These are phyloP conservation scores for Brachylomia viminalis DNA, from an alignment of 2,888 invertebrate genomes.

Conservation along the genomic window DNA sequence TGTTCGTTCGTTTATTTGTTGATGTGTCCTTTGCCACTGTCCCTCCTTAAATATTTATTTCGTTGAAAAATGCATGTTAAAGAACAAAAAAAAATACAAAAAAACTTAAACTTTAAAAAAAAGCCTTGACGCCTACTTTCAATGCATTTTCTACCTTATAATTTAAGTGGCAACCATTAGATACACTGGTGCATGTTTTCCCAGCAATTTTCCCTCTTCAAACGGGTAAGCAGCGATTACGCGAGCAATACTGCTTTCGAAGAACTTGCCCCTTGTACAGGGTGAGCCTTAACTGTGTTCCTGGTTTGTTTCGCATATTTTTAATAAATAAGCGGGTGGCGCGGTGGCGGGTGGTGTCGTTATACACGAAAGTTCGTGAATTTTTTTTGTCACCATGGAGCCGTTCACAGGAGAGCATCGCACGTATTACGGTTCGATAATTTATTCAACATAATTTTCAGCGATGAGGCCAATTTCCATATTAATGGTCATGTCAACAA, in stretches of 20 bases:
- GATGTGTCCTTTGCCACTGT: not conserved
- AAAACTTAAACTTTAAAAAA: not conserved
- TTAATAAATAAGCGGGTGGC: too few species aligned
- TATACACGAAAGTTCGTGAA: too few species aligned
- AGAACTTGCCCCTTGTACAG: not conserved
- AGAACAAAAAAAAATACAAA: not conserved
- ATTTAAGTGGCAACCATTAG: conserved; percentile 9
- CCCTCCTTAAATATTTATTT: not conserved
- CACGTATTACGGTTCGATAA: too few species aligned
- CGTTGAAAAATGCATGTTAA: not conserved
- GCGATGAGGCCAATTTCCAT: too few species aligned
- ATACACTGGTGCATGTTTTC: conserved; percentile 5
- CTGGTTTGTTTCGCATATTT: too few species aligned
- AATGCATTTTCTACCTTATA: not conserved
- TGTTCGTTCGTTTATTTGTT: not conserved
- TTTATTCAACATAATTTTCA: too few species aligned
- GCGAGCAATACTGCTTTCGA: not conserved
- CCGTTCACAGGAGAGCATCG: too few species aligned
- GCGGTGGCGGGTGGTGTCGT: too few species aligned
- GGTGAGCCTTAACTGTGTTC: too few species aligned
- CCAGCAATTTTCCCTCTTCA: conserved; percentile 11
- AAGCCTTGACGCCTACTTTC: not conserved
- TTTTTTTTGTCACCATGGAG: too few species aligned
- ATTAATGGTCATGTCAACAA: too few species aligned
- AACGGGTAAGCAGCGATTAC: not conserved